Conservation (phyloP, 1,140 invertebrate species). For the honey bee (Apis mellifera) region Amel_HAv3.1 CM009941.2:6914501-6915000, state of each 20-base stretch:
- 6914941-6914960: conserved; percentile 72
- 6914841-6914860: conserved; percentile 37
- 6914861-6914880: conserved; percentile 62
- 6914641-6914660: neutral
- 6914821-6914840: neutral
- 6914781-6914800: neutral
- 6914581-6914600: neutral
- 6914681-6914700: neutral
- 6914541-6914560: neutral
- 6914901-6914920: conserved; percentile 62
- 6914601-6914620: neutral
- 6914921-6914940: conserved; percentile 70
- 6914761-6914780: no score
- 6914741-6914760: neutral
- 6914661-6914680: neutral
- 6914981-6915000: conserved; percentile 76
- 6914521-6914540: neutral
- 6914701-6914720: neutral
- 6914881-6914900: conserved; percentile 53
- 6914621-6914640: neutral
- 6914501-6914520: neutral
- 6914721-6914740: neutral
- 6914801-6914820: neutral
- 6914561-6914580: neutral
- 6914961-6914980: conserved; percentile 79